Evolutionary conservation across 2,797 vertebrate species (phyloP), one percentile per base, ranked within the genome.

Genomic region (Sebastes trivittatus): DNA sequence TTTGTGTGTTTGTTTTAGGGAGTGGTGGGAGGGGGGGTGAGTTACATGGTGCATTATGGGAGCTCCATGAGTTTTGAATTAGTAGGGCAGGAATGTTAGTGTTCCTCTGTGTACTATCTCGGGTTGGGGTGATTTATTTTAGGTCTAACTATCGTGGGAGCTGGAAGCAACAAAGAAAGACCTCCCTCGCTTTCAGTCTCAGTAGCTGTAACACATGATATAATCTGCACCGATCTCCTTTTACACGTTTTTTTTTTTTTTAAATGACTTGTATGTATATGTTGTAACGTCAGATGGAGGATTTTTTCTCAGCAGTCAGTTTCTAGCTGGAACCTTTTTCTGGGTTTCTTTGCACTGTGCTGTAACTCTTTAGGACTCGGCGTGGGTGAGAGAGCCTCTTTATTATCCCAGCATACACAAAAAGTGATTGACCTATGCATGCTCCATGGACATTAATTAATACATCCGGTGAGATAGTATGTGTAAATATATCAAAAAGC

Each of bases 361-460:
- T 91, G 89, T 93, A 75, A 81, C 52, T 86, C 81, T 83, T 62
- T 34, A 72, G 81, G 88, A 83, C 80, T 87, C 72, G 42, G 72
- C 64, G 23, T 74, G 58, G 85, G 72, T 77, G 86, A 85, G 80
- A 74, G 80, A 74, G 58, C 84, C 62, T 63, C 60, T 75, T 72
- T 49, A 72, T 85, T 64, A 82, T 84, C 86, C 83, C 90, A 85
- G 80, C 82, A 29, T 81, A 87, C 84, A 87, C 80, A 77, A 74
- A 72, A 88, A 87, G 75, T 67, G 85, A 88, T 87, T 76, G 89
- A 95, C 93, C 95, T 96, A 95, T 95, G 96, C 96, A 96, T 96
- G 96, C 94, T 95, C 93, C 93, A 94, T 92, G 91, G 92, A 96
- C 89, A 89, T 88, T 82, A 84, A 92, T 85, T 77, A 85, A 80